These are phyloP conservation scores for Brienomyrus brachyistius DNA, from an alignment of 2,113 vertebrate genomes.

Conservation along the genomic window DNA sequence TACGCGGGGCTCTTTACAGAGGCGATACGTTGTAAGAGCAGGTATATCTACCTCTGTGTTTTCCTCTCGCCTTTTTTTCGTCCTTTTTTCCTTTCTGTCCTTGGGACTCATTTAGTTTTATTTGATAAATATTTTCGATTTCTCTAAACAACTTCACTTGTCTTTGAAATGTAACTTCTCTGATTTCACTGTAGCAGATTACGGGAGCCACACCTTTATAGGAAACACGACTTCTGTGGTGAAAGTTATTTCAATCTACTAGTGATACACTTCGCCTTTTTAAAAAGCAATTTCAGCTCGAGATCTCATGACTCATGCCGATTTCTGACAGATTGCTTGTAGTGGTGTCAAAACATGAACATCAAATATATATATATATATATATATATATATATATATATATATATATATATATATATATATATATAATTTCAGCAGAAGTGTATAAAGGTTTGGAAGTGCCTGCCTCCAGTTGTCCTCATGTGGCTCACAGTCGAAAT, in stretches of 20 bases:
- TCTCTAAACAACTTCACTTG: not conserved
- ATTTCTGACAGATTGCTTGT: not conserved
- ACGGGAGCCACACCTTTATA: not conserved
- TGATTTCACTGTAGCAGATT: not conserved
- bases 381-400: too few species aligned
- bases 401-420: too few species aligned
- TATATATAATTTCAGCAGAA: too few species aligned
- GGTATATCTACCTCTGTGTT: constrained; percentile 37
- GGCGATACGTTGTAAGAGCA: constrained; percentile 20
- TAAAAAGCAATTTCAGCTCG: not conserved
- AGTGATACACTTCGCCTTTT: not conserved
- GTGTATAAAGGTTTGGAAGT: not conserved
- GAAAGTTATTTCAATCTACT: not conserved
- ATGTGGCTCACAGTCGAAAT: not conserved
- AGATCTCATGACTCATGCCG: not conserved
- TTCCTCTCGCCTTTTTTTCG: not conserved
- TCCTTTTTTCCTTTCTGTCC: not conserved
- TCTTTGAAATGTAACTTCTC: too few species aligned
- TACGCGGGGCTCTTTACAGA: constrained; percentile 24
- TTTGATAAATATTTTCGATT: not conserved
- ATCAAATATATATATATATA: too few species aligned
- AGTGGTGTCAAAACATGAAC: not conserved
- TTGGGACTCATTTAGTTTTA: not conserved
- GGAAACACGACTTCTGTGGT: not conserved
- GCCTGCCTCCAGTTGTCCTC: not conserved